phyloP scores from a whole-genome alignment of 2,113 vertebrate species.

The Glareola pratincola region DNA sequence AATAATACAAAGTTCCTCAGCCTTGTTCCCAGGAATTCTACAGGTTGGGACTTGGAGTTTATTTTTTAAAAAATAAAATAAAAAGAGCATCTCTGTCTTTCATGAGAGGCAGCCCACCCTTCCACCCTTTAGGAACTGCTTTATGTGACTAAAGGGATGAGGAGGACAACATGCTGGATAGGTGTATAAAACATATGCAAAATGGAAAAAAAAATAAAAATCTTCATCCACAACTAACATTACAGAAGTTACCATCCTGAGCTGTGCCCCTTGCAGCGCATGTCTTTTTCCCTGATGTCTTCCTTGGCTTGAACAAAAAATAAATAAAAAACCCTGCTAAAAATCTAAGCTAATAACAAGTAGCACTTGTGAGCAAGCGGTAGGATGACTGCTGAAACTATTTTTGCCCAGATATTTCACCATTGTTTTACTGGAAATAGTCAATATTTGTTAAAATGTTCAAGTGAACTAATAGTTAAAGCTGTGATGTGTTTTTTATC shows the following conservation, averaged over 20 bases:
- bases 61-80: too few relatives aligned
- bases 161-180: not conserved
- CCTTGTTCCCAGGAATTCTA: not conserved
- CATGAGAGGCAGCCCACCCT: not conserved
- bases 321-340: not conserved
- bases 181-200: not conserved
- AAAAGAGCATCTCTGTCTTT: not conserved
- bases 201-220: not conserved
- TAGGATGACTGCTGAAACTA: not conserved
- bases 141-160: not conserved
- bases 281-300: not conserved
- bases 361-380: not conserved
- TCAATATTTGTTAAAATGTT: not conserved
- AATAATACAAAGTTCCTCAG: not conserved
- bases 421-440: not conserved
- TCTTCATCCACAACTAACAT: not conserved
- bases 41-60: not conserved
- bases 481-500: rapidly evolving
- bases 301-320: not conserved
- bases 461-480: not conserved
- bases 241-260: not conserved
- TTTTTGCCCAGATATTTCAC: not conserved
- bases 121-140: not conserved
- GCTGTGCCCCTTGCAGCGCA: not conserved
- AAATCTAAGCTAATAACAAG: not conserved